Evolutionary conservation across 1,140 invertebrate genomes (phyloP).

Genomic region (Maconellicoccus hirsutus): DNA sequence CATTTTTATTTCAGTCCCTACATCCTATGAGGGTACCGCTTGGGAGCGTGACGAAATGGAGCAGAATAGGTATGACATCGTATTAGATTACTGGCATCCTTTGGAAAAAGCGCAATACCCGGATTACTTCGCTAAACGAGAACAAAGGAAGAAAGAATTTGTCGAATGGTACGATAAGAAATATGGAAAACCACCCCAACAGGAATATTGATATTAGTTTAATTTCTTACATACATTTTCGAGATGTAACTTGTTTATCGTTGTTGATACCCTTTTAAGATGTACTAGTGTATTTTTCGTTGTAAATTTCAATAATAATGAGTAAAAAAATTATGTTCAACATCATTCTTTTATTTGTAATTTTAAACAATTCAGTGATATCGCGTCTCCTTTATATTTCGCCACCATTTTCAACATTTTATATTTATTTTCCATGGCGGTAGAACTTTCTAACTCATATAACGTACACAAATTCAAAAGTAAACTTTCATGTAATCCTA

Average conservation of each 20-base stretch:
- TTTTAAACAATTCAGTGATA: constrained; percentile 48
- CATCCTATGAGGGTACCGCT: constrained; percentile 61
- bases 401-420: constrained; percentile 62
- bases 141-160: constrained; percentile 83
- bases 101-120: constrained; percentile 89
- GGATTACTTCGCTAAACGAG: constrained; percentile 81
- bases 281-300: background rate
- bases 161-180: constrained; percentile 76
- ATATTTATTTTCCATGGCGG: constrained; percentile 69
- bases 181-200: constrained; percentile 47
- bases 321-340: background rate
- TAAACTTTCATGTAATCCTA: constrained; percentile 72
- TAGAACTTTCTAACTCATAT: constrained; percentile 84
- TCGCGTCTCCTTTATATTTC: constrained; percentile 68
- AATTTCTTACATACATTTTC: background rate
- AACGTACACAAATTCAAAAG: constrained; percentile 82
- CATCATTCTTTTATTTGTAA: constrained; percentile 30
- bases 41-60: constrained; percentile 47
- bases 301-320: background rate
- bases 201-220: background rate
- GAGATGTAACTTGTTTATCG: no score
- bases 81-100: constrained; percentile 86
- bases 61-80: constrained; percentile 57
- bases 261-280: no score
- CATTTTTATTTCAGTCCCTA: constrained; percentile 42